phyloP scores from a whole-genome alignment of 2,797 vertebrate genomes.

The Acanthurus lineatus region DNA sequence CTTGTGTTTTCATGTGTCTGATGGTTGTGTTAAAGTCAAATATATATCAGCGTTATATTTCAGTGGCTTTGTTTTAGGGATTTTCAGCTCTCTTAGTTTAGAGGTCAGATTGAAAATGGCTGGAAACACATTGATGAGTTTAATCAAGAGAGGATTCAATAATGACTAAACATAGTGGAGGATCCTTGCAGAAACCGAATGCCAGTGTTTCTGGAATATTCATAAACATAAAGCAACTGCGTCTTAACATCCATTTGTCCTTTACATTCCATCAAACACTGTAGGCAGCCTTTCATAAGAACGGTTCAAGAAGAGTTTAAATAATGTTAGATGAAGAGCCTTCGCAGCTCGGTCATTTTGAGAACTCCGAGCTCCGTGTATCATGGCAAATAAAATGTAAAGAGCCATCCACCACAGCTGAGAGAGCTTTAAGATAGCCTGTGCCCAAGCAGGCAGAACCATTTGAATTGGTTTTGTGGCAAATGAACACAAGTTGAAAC shows the following conservation, averaged over 20 bases:
- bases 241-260: not conserved
- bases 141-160: not conserved
- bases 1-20: not conserved
- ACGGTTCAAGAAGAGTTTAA: constrained; percentile 2
- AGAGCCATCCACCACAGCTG: constrained; percentile 38
- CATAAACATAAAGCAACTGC: not conserved
- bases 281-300: constrained; percentile 8
- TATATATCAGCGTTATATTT: not conserved
- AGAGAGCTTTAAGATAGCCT: constrained; percentile 25
- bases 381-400: constrained; percentile 38
- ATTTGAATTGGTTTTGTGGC: constrained; percentile 44
- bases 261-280: constrained; percentile 2
- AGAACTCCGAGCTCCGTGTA: constrained; percentile 10
- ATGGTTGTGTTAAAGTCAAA: not conserved
- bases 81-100: not conserved
- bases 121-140: not conserved
- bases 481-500: constrained; percentile 43
- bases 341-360: constrained; percentile 1
- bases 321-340: constrained; percentile 10
- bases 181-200: not conserved
- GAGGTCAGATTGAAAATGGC: not conserved
- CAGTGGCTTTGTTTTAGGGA: not conserved
- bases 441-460: constrained; percentile 54
- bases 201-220: not conserved
- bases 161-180: not conserved